phyloP scores from a whole-genome alignment of 2,113 vertebrate species.

The Microcebus murinus region DNA sequence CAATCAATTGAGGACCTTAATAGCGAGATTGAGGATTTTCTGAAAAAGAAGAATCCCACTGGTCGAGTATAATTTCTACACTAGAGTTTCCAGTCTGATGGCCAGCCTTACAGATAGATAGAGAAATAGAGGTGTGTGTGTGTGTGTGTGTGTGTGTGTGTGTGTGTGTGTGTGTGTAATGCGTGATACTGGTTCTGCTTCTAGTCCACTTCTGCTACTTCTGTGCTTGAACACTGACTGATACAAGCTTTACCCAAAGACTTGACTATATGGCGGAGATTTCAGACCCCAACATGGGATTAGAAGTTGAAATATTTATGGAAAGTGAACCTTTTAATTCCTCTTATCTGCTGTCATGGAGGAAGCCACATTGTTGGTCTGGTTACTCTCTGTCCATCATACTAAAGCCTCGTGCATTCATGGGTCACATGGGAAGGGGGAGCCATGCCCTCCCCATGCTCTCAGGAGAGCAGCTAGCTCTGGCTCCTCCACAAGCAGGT shows the following conservation, averaged over 20 bases:
- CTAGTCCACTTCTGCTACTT: not conserved
- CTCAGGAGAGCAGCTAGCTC: not conserved
- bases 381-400: not conserved
- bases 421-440: fast-evolving
- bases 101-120: not conserved
- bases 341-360: not conserved
- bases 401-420: fast-evolving
- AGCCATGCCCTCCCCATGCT: not conserved
- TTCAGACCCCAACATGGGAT: not conserved
- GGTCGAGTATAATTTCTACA: not conserved
- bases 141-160: not conserved
- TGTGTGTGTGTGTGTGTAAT: not conserved
- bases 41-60: not conserved
- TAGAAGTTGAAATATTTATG: not conserved
- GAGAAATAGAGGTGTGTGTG: not conserved
- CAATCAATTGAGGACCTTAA: not conserved
- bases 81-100: not conserved
- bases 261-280: not conserved
- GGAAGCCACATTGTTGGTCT: not conserved
- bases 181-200: not conserved
- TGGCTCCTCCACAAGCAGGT: not conserved
- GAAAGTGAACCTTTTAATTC: not conserved
- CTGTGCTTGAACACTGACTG: not conserved
- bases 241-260: not conserved
- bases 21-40: not conserved